Evolutionary conservation across 1,140 invertebrate species (phyloP).

Genomic region (Sitobion miscanthi): DNA sequence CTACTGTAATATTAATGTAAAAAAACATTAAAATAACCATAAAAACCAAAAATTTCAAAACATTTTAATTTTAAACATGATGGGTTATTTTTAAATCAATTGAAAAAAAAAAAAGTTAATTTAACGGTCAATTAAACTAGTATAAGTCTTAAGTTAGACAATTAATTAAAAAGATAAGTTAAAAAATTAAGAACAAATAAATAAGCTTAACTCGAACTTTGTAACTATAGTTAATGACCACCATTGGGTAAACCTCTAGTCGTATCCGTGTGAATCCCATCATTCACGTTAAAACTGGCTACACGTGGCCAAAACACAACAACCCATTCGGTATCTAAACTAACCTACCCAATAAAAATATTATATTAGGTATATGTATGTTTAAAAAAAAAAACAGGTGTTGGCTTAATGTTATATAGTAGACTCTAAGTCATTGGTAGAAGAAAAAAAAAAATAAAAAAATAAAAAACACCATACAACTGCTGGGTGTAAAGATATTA

Average conservation of each 20-base stretch:
- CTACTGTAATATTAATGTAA: too few relatives aligned
- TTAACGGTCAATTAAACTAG: too few relatives aligned
- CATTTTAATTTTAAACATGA: too few relatives aligned
- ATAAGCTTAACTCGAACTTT: too few relatives aligned
- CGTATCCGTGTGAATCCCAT: not conserved
- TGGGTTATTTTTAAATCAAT: too few relatives aligned
- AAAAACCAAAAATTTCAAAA: too few relatives aligned
- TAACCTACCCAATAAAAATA: not conserved
- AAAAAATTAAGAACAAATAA: too few relatives aligned
- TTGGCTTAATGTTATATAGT: not conserved
- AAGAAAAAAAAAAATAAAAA: not conserved
- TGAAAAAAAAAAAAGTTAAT: too few relatives aligned
- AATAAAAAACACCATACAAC: not conserved
- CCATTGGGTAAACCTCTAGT: not conserved
- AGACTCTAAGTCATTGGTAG: not conserved
- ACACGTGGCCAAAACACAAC: not conserved
- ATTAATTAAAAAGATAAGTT: too few relatives aligned
- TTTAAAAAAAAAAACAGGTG: not conserved
- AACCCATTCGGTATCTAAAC: not conserved
- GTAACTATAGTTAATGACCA: too few relatives aligned
- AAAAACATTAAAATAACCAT: too few relatives aligned
- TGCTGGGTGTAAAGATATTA: constrained; percentile 18
- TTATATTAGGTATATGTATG: not conserved
- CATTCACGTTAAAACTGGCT: not conserved
- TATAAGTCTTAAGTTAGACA: too few relatives aligned